Percentiles rank a stretch among this genome's conserved stretches.
phyloP scores from a whole-genome alignment of 1,140 invertebrate species.

The Hylyphantes graminicola region DNA sequence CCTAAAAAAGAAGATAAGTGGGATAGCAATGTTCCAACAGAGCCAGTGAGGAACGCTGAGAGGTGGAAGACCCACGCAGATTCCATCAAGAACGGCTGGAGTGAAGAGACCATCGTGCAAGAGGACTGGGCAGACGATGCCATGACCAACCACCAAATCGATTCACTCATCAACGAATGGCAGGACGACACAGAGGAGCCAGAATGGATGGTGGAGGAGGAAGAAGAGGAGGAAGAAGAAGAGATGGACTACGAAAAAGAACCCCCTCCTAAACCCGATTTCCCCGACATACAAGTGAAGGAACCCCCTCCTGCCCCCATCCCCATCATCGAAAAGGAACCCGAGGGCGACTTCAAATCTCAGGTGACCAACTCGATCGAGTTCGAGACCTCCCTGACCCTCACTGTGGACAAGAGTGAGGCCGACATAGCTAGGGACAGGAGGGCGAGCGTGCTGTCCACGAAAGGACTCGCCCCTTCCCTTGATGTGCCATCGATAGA shows the following conservation, averaged over 20 bases:
- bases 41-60: constrained; percentile 40
- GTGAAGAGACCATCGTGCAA: constrained; percentile 44
- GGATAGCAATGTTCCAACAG: neutral
- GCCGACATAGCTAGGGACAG: constrained; percentile 3
- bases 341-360: neutral
- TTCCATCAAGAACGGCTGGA: constrained; percentile 42
- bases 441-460: constrained; percentile 29
- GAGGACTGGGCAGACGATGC: constrained; percentile 35
- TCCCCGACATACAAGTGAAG: constrained; percentile 24
- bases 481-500: constrained; percentile 15
- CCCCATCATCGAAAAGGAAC: neutral
- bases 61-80: constrained; percentile 39
- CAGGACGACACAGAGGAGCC: constrained; percentile 34
- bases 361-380: neutral
- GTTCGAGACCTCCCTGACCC: constrained; percentile 23
- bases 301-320: neutral
- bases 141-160: constrained; percentile 35
- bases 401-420: constrained; percentile 34
- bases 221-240: constrained; percentile 35
- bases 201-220: constrained; percentile 18
- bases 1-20: constrained; percentile 17
- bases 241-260: neutral
- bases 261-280: constrained; percentile 21
- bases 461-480: constrained; percentile 20
- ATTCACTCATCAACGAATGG: constrained; percentile 36